Percentiles rank a stretch among this genome's conserved stretches.
Conservation (phyloP, 1,140 invertebrate species). For the Drosophila albomicans region DNA sequence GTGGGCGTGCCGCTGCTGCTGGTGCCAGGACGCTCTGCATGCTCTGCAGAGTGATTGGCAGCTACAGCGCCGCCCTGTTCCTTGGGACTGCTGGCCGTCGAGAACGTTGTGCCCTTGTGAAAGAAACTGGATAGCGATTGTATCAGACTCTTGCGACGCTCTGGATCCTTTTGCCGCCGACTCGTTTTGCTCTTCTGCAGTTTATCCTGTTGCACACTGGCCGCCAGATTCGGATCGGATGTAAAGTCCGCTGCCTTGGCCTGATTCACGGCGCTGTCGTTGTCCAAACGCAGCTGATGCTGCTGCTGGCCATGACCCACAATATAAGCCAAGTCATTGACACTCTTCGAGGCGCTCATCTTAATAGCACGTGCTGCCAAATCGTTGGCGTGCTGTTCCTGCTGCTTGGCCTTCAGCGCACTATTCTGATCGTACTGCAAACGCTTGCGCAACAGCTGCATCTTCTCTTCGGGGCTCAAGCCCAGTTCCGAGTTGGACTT, state of each 20-base stretch:
- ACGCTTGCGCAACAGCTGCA: constrained; percentile 85
- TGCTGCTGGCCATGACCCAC: constrained; percentile 50
- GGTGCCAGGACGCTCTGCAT: constrained; percentile 77
- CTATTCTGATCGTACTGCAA: constrained; percentile 69
- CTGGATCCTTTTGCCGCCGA: constrained; percentile 88
- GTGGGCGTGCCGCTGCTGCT: constrained; percentile 76
- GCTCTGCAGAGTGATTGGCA: constrained; percentile 71
- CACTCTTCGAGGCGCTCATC: constrained; percentile 83
- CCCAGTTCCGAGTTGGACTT: constrained; percentile 91
- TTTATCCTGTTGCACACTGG: constrained; percentile 64
- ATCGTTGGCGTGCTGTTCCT: constrained; percentile 48
- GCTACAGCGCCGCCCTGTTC: constrained; percentile 57
- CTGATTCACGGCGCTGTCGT: constrained; percentile 35
- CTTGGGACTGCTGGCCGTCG: constrained; percentile 57
- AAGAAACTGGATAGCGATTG: constrained; percentile 94
- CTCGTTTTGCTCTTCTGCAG: constrained; percentile 81
- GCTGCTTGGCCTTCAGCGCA: constrained; percentile 44
- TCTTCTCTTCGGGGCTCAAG: constrained; percentile 90
- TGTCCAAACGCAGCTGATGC: constrained; percentile 42
- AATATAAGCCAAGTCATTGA: constrained; percentile 82
- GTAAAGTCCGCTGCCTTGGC: constrained; percentile 77
- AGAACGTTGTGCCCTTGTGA: constrained; percentile 85
- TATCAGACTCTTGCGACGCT: constrained; percentile 92
- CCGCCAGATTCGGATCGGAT: constrained; percentile 87
- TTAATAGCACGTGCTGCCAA: constrained; percentile 71